A percentile compares a stretch with the other conserved stretches of the same genome.
These are phyloP conservation scores for Hiodon tergisus DNA, from an alignment of 2,113 vertebrate species.

Conservation along the genomic window DNA sequence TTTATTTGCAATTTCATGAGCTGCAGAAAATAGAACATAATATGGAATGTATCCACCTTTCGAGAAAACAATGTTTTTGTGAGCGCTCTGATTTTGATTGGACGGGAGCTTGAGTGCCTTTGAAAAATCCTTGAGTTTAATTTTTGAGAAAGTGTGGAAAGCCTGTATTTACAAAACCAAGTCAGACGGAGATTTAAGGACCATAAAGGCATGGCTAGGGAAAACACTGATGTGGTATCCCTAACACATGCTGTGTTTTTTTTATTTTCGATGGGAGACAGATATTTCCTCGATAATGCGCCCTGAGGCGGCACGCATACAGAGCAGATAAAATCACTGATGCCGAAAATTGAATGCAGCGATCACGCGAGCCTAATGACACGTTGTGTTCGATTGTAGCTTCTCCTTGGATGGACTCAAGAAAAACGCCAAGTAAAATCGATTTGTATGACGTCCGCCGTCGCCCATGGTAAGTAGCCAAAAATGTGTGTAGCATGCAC, in stretches of 20 bases:
- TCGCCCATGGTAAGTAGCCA: slow-evolving; percentile 80
- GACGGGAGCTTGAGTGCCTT: no score
- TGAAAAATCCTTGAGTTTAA: no score
- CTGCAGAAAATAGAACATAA: no score
- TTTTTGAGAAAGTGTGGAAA: no score
- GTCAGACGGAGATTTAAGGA: no score
- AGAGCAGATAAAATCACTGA: slow-evolving; percentile 1
- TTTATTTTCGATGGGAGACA: not conserved
- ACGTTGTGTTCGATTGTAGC: slow-evolving; percentile 56
- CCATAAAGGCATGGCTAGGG: no score
- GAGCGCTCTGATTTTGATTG: no score
- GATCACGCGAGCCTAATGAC: not conserved
- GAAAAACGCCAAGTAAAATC: slow-evolving; percentile 78
- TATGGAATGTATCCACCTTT: no score
- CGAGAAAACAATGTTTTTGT: no score
- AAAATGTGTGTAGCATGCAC: not conserved
- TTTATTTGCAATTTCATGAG: no score
- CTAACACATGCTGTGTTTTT: not conserved
- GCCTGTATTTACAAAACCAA: no score
- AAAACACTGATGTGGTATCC: not conserved
- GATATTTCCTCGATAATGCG: slow-evolving; percentile 5
- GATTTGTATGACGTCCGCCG: slow-evolving; percentile 95
- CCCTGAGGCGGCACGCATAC: not conserved
- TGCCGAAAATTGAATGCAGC: not conserved
- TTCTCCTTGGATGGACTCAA: slow-evolving; percentile 86